phyloP scores from a whole-genome alignment of 2,888 invertebrate genomes.

The Caenorhabditis panamensis region DNA sequence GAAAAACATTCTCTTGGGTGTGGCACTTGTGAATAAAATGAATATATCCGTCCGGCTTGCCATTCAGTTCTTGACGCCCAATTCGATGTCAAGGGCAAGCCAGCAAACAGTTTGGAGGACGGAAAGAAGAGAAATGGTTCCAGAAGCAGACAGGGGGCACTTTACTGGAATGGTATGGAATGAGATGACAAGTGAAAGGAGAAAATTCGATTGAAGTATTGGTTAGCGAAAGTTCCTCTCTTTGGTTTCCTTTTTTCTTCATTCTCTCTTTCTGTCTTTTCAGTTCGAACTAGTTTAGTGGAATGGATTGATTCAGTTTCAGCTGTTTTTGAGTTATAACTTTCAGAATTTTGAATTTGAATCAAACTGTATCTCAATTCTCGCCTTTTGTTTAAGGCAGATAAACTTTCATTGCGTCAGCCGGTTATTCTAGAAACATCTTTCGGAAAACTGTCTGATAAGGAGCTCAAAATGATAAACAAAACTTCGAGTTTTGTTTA shows the following conservation, averaged over 20 bases:
- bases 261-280: conserved; percentile 4
- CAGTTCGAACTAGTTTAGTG: conserved; percentile 15
- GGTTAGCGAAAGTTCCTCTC: conserved; percentile 38
- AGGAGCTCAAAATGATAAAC: conserved; percentile 15
- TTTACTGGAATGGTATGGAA: conserved; percentile 21
- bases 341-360: neutral
- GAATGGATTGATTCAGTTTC: neutral
- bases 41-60: conserved; percentile 20
- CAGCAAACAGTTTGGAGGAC: conserved; percentile 12
- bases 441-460: conserved; percentile 17
- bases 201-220: conserved; percentile 51
- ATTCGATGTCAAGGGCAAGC: conserved; percentile 32
- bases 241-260: neutral
- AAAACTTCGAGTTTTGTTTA: conserved; percentile 25
- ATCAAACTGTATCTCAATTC: neutral
- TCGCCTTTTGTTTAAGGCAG: conserved; percentile 9
- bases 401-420: conserved; percentile 34
- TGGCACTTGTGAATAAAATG: conserved; percentile 44
- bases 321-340: neutral
- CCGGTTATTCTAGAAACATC: conserved; percentile 5
- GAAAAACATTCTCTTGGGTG: conserved; percentile 43
- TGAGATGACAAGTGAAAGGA: conserved; percentile 33
- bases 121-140: conserved; percentile 23
- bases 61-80: conserved; percentile 38
- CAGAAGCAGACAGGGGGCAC: conserved; percentile 9